Conservation (phyloP, 2,888 invertebrate species). For the Polydrusus cervinus region DNA sequence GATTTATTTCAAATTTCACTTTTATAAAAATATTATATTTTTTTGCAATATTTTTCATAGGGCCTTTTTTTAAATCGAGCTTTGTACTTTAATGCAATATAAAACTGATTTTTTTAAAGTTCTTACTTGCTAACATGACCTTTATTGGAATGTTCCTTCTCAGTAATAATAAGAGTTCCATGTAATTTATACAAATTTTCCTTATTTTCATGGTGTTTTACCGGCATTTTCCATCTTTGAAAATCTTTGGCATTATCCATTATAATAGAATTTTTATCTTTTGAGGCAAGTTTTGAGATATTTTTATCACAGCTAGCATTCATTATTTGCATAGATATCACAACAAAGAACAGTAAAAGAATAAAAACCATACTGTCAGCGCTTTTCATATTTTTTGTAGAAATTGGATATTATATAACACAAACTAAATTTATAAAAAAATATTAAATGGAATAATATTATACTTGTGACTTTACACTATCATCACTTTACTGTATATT, state of each 20-base stretch:
- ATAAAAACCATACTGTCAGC: background rate
- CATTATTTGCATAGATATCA: constrained; percentile 22
- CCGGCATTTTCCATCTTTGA: constrained; percentile 15
- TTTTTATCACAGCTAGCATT: background rate
- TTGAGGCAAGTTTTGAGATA: background rate
- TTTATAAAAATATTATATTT: too few relatives aligned
- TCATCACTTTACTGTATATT: background rate
- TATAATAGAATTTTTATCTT: background rate
- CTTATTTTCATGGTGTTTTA: constrained; percentile 17
- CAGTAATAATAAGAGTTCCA: constrained; percentile 45
- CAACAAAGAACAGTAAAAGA: background rate
- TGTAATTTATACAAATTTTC: constrained; percentile 40
- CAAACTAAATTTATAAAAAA: background rate
- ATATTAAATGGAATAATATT: too few relatives aligned
- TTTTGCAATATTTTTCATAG: too few relatives aligned
- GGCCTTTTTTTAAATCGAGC: too few relatives aligned
- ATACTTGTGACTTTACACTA: too few relatives aligned
- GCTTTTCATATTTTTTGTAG: background rate
- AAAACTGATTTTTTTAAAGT: too few relatives aligned
- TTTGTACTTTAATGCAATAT: too few relatives aligned
- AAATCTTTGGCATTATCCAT: constrained; percentile 1
- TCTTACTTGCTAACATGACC: constrained; percentile 40
- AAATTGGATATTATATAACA: background rate
- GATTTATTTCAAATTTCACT: too few relatives aligned
- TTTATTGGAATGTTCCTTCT: constrained; percentile 15